Base-by-base conservation (phyloP, 2,888 invertebrate species). In the Ophraella communa region DNA sequence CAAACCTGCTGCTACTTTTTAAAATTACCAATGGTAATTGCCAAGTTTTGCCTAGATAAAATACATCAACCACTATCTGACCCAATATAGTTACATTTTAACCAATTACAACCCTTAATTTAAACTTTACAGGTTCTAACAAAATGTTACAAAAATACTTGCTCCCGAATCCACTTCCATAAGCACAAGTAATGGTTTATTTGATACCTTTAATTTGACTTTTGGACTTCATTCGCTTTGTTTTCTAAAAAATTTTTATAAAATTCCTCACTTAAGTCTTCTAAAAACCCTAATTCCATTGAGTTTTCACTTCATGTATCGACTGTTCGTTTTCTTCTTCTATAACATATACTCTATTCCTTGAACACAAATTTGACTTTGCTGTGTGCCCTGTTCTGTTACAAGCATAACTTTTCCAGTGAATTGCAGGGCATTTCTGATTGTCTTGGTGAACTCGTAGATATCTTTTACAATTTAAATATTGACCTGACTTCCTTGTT, bases 391-490 rank as follows among this genome's bases (percentile, higher is more conserved):
- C 58, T 30, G 21, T 44, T 23, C 24, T 33, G n/a, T 52, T 23
- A 44, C 64, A 64, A n/a, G 35, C 17, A 53, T 59, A 64, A 53
- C 64, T 59, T 14, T 53, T 49, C 58, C 63, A 64, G 23, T 20
- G 8, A 30, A 23, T 59, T 24, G 64, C 58, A 14, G 58, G 64
- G 52, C 53, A 64, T 18, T 45, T 59, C 30, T 18, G 24, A 10
- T 45, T 58, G 58, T 14, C 18, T 4, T 17, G 27, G 23, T 14
- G 47, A 11, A 30, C 52, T 18, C 58, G 33, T 4, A 7, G 20
- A n/a, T 18, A 54, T 35, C 3, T 35, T 54, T 54, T 21, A 10
- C 30, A 30, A 30, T 30, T 30, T 10, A 30, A 30, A 30, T 30
- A 10, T 30, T 24, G 5, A 4, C 5, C 5, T 3, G 24, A 5